These are phyloP conservation scores for Ceuthmochares aereus DNA, from an alignment of 2,113 vertebrate genomes.

Conservation along the genomic window DNA sequence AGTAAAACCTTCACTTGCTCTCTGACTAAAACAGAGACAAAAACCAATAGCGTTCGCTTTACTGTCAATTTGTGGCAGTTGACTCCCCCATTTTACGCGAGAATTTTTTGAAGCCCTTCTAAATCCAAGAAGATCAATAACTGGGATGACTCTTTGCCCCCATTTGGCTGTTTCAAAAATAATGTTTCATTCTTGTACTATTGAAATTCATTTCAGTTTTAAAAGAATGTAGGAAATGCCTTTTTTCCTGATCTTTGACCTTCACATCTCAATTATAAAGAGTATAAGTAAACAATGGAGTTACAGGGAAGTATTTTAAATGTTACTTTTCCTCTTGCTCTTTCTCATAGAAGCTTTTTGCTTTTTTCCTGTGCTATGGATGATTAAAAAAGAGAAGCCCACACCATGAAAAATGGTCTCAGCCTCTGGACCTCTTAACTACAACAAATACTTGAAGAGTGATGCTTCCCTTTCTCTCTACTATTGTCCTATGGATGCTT, in stretches of 20 bases:
- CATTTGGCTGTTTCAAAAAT: not conserved
- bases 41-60: not conserved
- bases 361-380: not conserved
- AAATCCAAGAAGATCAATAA: not conserved
- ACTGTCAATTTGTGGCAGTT: not conserved
- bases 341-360: not conserved
- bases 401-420: not conserved
- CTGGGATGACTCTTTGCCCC: not conserved
- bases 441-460: not conserved
- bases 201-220: not conserved
- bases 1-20: not conserved
- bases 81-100: not conserved
- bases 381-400: slow-evolving; percentile 25
- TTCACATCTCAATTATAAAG: not conserved
- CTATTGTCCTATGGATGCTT: slow-evolving; percentile 8
- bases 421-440: not conserved
- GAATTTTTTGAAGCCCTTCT: not conserved
- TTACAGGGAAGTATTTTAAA: slow-evolving; percentile 2
- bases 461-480: slow-evolving; percentile 1
- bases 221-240: not conserved
- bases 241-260: not conserved
- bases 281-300: not conserved
- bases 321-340: not conserved
- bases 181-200: not conserved
- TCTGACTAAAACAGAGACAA: not conserved